Evolutionary conservation across 92 coral and sea anemone species (phyloP).

Genomic region (Palythoa caribaeorum): DNA sequence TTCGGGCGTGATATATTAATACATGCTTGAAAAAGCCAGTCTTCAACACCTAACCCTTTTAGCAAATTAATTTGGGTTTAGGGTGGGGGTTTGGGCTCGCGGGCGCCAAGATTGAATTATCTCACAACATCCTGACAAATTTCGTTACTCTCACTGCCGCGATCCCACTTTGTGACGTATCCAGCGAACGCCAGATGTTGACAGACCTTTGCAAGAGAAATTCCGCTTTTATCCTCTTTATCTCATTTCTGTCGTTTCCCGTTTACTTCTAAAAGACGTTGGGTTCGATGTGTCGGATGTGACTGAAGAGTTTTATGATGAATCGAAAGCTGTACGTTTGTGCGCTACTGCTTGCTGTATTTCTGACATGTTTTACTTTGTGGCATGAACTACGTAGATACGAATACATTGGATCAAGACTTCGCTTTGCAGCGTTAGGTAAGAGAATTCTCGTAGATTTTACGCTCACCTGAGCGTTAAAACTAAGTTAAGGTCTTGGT

Average conservation of each 20-base stretch:
- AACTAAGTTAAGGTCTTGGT: background rate
- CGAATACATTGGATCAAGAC: conserved; percentile 18
- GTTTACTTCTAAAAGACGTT: background rate
- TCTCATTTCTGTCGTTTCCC: background rate
- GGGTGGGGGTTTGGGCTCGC: conserved; percentile 34
- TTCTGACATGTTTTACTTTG: conserved; percentile 23
- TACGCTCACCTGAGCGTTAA: background rate
- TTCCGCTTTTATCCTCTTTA: background rate
- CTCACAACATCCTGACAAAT: conserved; percentile 10
- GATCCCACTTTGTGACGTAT: conserved; percentile 20
- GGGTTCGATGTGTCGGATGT: conserved; percentile 7
- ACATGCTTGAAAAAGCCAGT: background rate
- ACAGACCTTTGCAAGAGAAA: background rate
- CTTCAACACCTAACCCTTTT: conserved; percentile 41
- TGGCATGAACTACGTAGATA: conserved; percentile 36
- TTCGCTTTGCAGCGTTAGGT: conserved; percentile 24
- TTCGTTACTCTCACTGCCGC: conserved; percentile 13
- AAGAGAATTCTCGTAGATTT: background rate
- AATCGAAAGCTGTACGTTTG: conserved; percentile 36
- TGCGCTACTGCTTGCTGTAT: conserved; percentile 8
- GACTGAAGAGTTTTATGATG: background rate
- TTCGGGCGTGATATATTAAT: conserved; percentile 26
- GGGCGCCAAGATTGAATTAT: conserved; percentile 31
- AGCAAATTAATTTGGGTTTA: conserved; percentile 37
- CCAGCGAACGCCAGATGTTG: conserved; percentile 9